Conservation (phyloP, 2,797 vertebrate species). For the Anguilla megastoma region DNA sequence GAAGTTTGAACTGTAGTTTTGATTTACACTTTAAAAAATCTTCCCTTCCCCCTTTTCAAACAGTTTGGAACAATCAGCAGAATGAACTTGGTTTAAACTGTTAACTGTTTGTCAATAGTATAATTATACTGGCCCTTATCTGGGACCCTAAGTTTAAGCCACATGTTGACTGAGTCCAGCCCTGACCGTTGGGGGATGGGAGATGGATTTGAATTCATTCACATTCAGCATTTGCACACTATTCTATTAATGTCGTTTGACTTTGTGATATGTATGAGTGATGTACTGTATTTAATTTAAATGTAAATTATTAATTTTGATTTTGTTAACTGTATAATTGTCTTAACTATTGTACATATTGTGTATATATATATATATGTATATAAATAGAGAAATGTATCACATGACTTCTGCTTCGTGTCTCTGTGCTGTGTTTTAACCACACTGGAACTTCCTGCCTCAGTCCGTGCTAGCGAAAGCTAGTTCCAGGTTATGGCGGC, state of each 20-base stretch:
- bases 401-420: background rate
- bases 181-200: background rate
- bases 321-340: constrained; percentile 57
- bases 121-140: background rate
- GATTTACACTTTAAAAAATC: background rate
- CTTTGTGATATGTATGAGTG: background rate
- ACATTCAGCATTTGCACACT: constrained; percentile 34
- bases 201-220: constrained; percentile 13
- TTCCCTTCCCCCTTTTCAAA: too few species aligned
- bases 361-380: constrained; percentile 21
- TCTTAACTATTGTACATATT: constrained; percentile 44
- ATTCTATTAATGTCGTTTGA: constrained; percentile 11
- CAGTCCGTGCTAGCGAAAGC: background rate
- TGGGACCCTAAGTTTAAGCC: background rate
- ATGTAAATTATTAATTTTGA: constrained; percentile 37
- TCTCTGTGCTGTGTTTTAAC: background rate
- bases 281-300: constrained; percentile 34
- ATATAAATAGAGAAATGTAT: constrained; percentile 22
- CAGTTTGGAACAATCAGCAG: background rate
- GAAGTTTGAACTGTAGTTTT: background rate
- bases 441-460: background rate
- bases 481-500: background rate
- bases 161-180: background rate
- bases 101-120: background rate
- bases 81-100: background rate